A percentile compares a stretch with the other conserved stretches of the same genome.
These are phyloP conservation scores for Larimichthys polyactis DNA, from an alignment of 2,113 vertebrate species.

Conservation along the genomic window DNA sequence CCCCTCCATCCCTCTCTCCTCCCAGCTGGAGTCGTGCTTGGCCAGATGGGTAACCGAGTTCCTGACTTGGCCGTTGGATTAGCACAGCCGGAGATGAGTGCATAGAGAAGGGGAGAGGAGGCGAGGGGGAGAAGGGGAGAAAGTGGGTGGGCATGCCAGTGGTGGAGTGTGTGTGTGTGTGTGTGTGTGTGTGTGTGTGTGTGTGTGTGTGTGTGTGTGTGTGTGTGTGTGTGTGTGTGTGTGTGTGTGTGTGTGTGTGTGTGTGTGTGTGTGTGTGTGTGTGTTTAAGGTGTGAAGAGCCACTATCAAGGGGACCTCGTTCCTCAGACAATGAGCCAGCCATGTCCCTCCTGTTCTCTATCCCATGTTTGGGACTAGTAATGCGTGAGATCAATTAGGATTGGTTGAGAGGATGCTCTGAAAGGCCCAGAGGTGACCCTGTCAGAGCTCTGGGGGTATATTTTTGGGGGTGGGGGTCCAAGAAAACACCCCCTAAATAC, in stretches of 20 bases:
- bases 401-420: slow-evolving; percentile 83
- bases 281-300: slow-evolving; percentile 50
- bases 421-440: slow-evolving; percentile 82
- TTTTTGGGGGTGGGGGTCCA: slow-evolving; percentile 54
- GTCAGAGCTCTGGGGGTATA: slow-evolving; percentile 76
- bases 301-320: slow-evolving; percentile 66
- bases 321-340: slow-evolving; percentile 77
- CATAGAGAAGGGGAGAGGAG: slow-evolving; percentile 62
- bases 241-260: slow-evolving; percentile 34
- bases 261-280: slow-evolving; percentile 31
- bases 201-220: slow-evolving; percentile 31
- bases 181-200: slow-evolving; percentile 24
- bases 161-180: slow-evolving; percentile 53
- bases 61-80: slow-evolving; percentile 80
- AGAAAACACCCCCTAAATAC: slow-evolving; percentile 52
- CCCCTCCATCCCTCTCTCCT: slow-evolving; percentile 80
- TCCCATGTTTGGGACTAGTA: slow-evolving; percentile 82
- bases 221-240: slow-evolving; percentile 30
- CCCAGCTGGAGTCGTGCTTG: slow-evolving; percentile 84
- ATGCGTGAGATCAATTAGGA: slow-evolving; percentile 85
- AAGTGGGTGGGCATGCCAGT: slow-evolving; percentile 75
- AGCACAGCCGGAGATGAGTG: slow-evolving; percentile 79
- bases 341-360: slow-evolving; percentile 75
- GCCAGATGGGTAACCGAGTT: slow-evolving; percentile 90
- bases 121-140: slow-evolving; percentile 49